Conservation (phyloP, 2,888 invertebrate genomes). For the Nineta flava region DNA sequence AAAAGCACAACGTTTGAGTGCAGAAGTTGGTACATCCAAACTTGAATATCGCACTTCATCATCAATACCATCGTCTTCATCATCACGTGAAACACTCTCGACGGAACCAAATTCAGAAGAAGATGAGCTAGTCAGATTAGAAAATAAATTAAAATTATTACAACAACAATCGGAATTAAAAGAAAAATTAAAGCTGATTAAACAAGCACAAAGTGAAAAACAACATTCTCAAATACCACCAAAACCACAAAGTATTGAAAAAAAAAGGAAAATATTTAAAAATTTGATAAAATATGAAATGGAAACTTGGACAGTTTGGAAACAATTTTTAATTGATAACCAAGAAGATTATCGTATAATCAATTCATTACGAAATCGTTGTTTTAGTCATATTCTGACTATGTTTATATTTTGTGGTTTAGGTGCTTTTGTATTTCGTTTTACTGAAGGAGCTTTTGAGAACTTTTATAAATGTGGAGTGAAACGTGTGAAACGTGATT, state of each 20-base stretch:
- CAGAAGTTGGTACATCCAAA: constrained; percentile 19
- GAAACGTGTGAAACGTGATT: constrained; percentile 70
- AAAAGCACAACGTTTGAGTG: constrained; percentile 26
- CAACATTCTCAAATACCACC: constrained; percentile 10
- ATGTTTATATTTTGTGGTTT: constrained; percentile 58
- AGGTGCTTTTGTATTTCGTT: constrained; percentile 65
- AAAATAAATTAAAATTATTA: not conserved
- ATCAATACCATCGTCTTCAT: not conserved
- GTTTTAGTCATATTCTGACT: constrained; percentile 49
- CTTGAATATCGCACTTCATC: constrained; percentile 7
- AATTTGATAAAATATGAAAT: constrained; percentile 4
- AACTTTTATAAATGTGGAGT: constrained; percentile 77
- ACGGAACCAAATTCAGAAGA: constrained; percentile 7
- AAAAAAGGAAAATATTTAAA: constrained; percentile 14
- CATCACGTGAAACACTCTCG: no score
- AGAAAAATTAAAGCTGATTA: constrained; percentile 18
- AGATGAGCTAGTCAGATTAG: constrained; percentile 13
- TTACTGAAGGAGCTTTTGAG: constrained; percentile 73
- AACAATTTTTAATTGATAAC: constrained; percentile 39
- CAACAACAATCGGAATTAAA: constrained; percentile 11
- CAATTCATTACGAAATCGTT: constrained; percentile 41
- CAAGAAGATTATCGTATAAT: constrained; percentile 38
- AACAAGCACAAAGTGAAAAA: constrained; percentile 23
- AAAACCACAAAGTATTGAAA: constrained; percentile 1
- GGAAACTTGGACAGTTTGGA: constrained; percentile 36